These are phyloP conservation scores for Anoncus sp. DNA, from an alignment of 2,888 invertebrate genomes.

Conservation along the genomic window DNA sequence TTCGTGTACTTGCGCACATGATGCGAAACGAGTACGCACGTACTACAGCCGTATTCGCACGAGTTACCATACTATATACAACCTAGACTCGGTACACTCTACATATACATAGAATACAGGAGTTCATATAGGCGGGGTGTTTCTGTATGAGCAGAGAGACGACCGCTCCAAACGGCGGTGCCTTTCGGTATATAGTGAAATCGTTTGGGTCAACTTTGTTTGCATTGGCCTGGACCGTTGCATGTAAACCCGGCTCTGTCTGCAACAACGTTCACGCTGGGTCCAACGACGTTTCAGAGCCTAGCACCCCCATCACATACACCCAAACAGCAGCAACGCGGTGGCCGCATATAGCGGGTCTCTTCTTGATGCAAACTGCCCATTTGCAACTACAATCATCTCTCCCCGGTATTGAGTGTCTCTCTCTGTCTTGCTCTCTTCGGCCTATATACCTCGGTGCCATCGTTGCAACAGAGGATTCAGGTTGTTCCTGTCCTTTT, in stretches of 20 bases:
- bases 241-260: constrained; percentile 72
- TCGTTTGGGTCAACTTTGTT: constrained; percentile 81
- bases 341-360: constrained; percentile 28
- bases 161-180: constrained; percentile 32
- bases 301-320: constrained; percentile 35
- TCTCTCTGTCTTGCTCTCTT: constrained; percentile 46
- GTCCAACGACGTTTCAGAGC: constrained; percentile 28
- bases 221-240: constrained; percentile 76
- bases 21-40: constrained; percentile 19
- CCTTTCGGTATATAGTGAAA: constrained; percentile 69
- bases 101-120: constrained; percentile 24
- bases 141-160: constrained; percentile 39
- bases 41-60: constrained; percentile 37
- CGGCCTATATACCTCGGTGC: constrained; percentile 14
- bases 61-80: not conserved
- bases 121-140: constrained; percentile 37
- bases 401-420: constrained; percentile 77
- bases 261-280: constrained; percentile 44
- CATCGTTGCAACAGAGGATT: constrained; percentile 42
- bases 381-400: constrained; percentile 83
- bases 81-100: constrained; percentile 12
- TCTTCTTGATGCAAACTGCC: constrained; percentile 82
- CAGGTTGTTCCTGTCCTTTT: constrained; percentile 12
- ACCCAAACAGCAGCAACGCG: constrained; percentile 26
- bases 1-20: constrained; percentile 5